These are phyloP conservation scores for Monarcha castaneiventris DNA, from an alignment of 2,113 vertebrate species.

Conservation along the genomic window DNA sequence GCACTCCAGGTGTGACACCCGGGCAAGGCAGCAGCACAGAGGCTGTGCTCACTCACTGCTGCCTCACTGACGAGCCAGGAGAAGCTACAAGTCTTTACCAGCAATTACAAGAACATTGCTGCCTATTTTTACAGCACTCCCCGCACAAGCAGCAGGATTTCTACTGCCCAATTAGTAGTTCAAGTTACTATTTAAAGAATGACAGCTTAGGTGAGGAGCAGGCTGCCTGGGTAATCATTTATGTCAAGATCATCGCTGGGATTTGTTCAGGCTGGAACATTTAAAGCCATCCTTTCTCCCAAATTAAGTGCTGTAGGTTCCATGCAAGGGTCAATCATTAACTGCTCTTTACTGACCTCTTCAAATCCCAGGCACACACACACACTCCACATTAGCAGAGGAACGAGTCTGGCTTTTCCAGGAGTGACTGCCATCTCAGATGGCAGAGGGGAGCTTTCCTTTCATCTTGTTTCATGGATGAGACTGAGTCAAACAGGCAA, in stretches of 20 bases:
- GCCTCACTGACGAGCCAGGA: neutral
- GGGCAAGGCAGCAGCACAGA: neutral
- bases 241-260: constrained; percentile 30
- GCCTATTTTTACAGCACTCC: constrained; percentile 22
- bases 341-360: constrained; percentile 43
- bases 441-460: neutral
- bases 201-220: constrained; percentile 51
- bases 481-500: neutral
- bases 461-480: constrained; percentile 13
- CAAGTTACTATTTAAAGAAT: constrained; percentile 59
- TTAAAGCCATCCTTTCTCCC: constrained; percentile 37
- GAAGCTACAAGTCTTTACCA: neutral
- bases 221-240: constrained; percentile 53
- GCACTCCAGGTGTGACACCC: neutral
- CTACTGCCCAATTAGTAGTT: constrained; percentile 58
- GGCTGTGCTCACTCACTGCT: neutral
- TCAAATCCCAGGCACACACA: neutral
- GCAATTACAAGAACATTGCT: constrained; percentile 37
- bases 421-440: constrained; percentile 17
- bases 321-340: constrained; percentile 53
- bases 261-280: constrained; percentile 44
- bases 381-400: neutral
- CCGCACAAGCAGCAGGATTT: constrained; percentile 28
- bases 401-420: constrained; percentile 15
- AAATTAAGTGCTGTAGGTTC: constrained; percentile 12